Conservation (phyloP, 2,888 invertebrate species). For the Apoda limacodes region DNA sequence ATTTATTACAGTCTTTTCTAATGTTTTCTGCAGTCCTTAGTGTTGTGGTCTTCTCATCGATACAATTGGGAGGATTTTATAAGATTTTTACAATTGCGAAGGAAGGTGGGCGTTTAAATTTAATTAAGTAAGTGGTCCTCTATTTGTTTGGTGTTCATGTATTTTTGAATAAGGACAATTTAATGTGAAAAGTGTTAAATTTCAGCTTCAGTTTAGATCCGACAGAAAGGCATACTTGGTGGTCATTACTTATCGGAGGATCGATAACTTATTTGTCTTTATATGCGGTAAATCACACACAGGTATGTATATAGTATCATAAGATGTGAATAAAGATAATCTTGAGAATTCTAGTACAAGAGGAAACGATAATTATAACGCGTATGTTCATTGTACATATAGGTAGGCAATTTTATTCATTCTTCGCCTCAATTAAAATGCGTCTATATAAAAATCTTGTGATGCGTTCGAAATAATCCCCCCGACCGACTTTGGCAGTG, state of each 20-base stretch:
- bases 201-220: conserved; percentile 82
- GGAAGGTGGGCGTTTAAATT: conserved; percentile 77
- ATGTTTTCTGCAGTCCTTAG: conserved; percentile 89
- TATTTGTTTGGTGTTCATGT: too few relatives aligned
- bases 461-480: too few relatives aligned
- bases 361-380: too few relatives aligned
- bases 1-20: conserved; percentile 84
- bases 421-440: too few relatives aligned
- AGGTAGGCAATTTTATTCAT: too few relatives aligned
- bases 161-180: conserved; percentile 1
- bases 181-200: background rate
- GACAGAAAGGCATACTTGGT: conserved; percentile 87
- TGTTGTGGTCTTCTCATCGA: conserved; percentile 79
- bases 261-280: conserved; percentile 82
- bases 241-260: conserved; percentile 84
- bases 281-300: conserved; percentile 91
- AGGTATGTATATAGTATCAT: conserved; percentile 39
- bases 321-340: too few relatives aligned
- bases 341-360: too few relatives aligned
- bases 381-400: too few relatives aligned
- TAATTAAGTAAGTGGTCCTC: conserved; percentile 69
- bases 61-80: conserved; percentile 76
- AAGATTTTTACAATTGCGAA: conserved; percentile 79
- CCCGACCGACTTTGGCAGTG: too few relatives aligned
- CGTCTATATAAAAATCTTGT: too few relatives aligned